Conservation (phyloP, 2,797 vertebrate genomes). For the Ptychobarbus kaznakovi region DNA sequence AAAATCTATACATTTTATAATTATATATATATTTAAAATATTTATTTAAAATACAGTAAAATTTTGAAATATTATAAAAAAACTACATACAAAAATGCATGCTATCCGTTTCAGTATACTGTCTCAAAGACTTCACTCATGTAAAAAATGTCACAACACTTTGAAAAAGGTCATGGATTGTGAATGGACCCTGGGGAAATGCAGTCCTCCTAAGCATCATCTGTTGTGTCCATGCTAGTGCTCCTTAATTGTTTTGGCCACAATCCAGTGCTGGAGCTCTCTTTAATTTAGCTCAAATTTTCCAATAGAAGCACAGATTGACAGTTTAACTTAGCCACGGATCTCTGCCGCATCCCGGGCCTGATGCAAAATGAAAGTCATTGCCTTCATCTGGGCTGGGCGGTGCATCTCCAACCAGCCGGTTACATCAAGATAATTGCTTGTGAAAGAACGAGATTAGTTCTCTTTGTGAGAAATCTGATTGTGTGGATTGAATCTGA, state of each 20-base stretch:
- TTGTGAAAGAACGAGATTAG: conserved; percentile 81
- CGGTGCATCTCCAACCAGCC: conserved; percentile 68
- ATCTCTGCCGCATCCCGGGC: conserved; percentile 66
- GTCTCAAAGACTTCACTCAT: neutral
- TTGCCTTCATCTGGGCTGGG: conserved; percentile 69
- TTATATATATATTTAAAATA: too few relatives aligned
- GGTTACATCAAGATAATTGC: conserved; percentile 78
- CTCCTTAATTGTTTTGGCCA: conserved; percentile 72
- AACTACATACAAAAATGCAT: too few relatives aligned
- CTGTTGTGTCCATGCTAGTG: conserved; percentile 65
- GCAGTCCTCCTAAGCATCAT: conserved; percentile 69
- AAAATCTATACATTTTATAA: neutral
- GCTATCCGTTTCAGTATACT: neutral
- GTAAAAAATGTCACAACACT: neutral
- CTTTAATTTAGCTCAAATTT: conserved; percentile 75
- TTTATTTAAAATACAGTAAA: too few relatives aligned
- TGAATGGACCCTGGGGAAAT: conserved; percentile 69
- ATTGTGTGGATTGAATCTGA: conserved; percentile 75
- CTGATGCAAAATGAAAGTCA: conserved; percentile 68
- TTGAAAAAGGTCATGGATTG: conserved; percentile 45
- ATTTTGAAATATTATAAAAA: too few relatives aligned
- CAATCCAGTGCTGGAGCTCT: conserved; percentile 71
- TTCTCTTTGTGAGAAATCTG: conserved; percentile 75
- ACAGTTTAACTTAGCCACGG: conserved; percentile 70
- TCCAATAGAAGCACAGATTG: conserved; percentile 68